phyloP scores from a whole-genome alignment of 2,888 invertebrate species.

The Ptilodon capucinus region DNA sequence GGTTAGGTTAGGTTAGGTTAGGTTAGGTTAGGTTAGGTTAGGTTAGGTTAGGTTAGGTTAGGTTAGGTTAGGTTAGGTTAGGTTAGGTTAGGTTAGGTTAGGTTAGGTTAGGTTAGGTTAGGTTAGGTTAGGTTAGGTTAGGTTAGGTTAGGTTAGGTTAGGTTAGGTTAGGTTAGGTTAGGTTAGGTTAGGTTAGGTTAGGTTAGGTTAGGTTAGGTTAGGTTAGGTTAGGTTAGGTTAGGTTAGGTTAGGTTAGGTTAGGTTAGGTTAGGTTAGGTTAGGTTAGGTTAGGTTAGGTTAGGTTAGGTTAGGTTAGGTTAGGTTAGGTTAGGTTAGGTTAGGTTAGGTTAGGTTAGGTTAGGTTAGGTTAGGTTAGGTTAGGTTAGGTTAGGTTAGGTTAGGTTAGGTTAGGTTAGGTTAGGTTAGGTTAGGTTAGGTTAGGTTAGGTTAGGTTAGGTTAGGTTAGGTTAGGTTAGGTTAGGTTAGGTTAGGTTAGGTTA shows the following conservation, averaged over 20 bases:
- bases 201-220: conserved; percentile 22
- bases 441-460: conserved; percentile 15
- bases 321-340: conserved; percentile 16
- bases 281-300: conserved; percentile 15
- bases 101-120: conserved; percentile 24
- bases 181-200: conserved; percentile 21
- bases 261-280: conserved; percentile 19
- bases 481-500: conserved; percentile 15
- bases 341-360: conserved; percentile 11
- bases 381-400: conserved; percentile 4
- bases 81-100: conserved; percentile 18
- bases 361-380: conserved; percentile 5
- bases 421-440: conserved; percentile 10
- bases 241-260: conserved; percentile 17
- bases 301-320: conserved; percentile 16
- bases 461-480: conserved; percentile 16
- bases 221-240: conserved; percentile 14
- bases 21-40: conserved; percentile 29
- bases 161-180: conserved; percentile 20
- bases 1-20: conserved; percentile 19
- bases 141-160: conserved; percentile 23
- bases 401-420: conserved; percentile 5
- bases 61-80: conserved; percentile 13
- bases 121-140: conserved; percentile 21
- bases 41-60: conserved; percentile 25